Conservation (phyloP, 2,113 vertebrate species). For the Epinephelus fuscoguttatus region DNA sequence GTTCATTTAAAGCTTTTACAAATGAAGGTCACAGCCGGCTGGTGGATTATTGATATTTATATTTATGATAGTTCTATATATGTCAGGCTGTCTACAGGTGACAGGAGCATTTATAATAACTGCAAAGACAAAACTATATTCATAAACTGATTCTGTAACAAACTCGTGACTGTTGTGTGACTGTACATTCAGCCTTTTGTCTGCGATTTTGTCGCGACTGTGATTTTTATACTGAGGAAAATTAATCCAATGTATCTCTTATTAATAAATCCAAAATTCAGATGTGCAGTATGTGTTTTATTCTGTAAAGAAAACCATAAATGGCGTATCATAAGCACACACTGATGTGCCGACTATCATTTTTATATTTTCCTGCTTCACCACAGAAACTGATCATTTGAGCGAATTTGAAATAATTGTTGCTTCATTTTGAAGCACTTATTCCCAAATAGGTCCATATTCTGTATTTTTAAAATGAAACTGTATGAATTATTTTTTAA, state of each 20-base stretch:
- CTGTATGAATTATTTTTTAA: not conserved
- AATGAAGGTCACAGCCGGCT: not conserved
- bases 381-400: not conserved
- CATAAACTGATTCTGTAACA: rapidly evolving
- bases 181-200: not conserved
- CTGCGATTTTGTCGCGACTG: not conserved
- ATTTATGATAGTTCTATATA: not conserved
- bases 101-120: not conserved
- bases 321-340: too few relatives aligned
- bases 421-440: not conserved
- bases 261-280: not conserved
- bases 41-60: not conserved
- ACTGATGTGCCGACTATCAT: not conserved
- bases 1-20: not conserved
- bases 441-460: not conserved
- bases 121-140: not conserved
- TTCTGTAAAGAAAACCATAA: not conserved
- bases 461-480: not conserved
- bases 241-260: not conserved
- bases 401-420: not conserved
- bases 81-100: not conserved
- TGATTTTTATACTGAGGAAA: not conserved
- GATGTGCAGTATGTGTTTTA: not conserved
- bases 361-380: not conserved
- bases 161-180: not conserved